A percentile compares a stretch with the other conserved stretches of the same genome.
Evolutionary conservation across 2,797 vertebrate species (phyloP).

Genomic region (Gymnothorax reevesii): DNA sequence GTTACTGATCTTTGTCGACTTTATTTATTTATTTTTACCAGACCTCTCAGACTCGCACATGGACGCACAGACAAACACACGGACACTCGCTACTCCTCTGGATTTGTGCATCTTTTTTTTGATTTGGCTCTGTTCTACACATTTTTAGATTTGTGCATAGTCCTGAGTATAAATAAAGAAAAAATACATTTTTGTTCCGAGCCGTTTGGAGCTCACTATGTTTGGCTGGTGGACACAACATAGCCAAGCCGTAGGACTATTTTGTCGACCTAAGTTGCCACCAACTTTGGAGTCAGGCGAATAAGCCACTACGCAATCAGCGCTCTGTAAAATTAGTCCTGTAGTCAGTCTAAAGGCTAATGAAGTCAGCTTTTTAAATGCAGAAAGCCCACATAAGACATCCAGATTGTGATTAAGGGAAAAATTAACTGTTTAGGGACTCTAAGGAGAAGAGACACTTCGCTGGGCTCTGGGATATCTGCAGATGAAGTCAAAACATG

Average conservation of each 20-base stretch:
- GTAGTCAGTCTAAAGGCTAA: constrained; percentile 31
- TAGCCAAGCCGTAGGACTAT: background rate
- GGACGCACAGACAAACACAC: background rate
- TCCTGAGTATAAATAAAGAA: no score
- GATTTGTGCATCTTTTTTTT: background rate
- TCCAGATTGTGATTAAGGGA: constrained; percentile 26
- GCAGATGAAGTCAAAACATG: constrained; percentile 28
- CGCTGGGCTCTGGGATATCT: background rate
- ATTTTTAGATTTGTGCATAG: no score
- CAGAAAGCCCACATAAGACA: constrained; percentile 22
- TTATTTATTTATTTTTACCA: background rate
- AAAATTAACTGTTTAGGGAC: background rate
- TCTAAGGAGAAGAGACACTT: background rate
- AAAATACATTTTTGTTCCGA: no score
- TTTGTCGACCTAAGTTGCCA: background rate
- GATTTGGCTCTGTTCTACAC: no score
- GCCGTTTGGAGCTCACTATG: no score
- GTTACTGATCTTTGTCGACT: background rate
- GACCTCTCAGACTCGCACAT: background rate
- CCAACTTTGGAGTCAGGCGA: constrained; percentile 1
- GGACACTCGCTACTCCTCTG: background rate
- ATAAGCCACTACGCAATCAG: background rate
- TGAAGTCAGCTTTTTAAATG: constrained; percentile 30
- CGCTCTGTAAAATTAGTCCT: constrained; percentile 25
- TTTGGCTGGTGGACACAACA: background rate